Base-by-base conservation (phyloP, 2,797 vertebrate genomes). In the Argentina silus region DNA sequence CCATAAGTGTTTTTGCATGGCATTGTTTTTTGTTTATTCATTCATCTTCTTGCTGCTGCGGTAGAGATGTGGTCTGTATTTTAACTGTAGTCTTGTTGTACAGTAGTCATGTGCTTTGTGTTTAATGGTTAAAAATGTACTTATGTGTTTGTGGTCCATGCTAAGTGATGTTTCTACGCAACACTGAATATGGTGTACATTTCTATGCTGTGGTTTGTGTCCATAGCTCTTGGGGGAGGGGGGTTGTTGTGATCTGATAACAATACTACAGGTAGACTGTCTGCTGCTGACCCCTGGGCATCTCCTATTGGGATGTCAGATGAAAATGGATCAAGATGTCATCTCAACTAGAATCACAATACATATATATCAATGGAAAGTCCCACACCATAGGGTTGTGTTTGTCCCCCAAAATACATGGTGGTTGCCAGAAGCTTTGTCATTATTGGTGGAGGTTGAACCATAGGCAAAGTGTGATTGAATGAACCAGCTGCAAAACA, bases 1-100 rank as follows among this genome's bases (percentile, higher is more conserved):
- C 55, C 21, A 19, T 48, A 7, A 65, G 42, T 77, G 60, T 78
- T 72, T 67, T 75, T 72, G 65, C 78, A 74, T 80, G 75, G 63
- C 74, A 44, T 42, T 79, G 21, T 69, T 43, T 42, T 36, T 1
- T 64, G n/a, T 69, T 44, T 72, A 67, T 62, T 74, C 3, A 42
- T 53, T 68, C n/a, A 19, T 68, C 15, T 10, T 68, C 27, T 36
- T 67, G 47, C 23, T 50, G 45, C 19, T 67, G 47, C 48, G 27
- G 6, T 51, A 51, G 14, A 67, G 47, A n/a, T 17, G n/a, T 36
- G 65, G 14, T 67, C 8, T 73, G 71, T 83, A 50, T 68, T n/a
- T 68, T 19, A 21, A 57, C 17, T 1, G 36, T 53, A 42, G 50
- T 53, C 12, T 12, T 67, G 66, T 65, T 14, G 63, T 65, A 47